Base-by-base conservation (phyloP, 2,888 invertebrate species). In the Drosophila sordidula region DNA sequence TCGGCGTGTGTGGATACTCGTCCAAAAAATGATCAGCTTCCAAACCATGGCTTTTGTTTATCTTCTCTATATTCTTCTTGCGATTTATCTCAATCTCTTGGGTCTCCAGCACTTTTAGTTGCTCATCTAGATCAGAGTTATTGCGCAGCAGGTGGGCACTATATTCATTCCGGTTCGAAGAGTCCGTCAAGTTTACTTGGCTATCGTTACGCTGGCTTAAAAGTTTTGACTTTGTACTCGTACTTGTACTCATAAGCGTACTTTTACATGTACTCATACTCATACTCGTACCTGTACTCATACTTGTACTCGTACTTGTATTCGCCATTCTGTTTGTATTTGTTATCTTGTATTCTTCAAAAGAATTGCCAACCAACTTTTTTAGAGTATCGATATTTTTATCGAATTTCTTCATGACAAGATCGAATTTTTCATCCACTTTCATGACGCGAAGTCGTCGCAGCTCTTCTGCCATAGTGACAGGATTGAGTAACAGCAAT, bases 361-460 rank as follows among this genome's bases (percentile, higher is more conserved):
- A 84, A 0, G 90, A 90, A 57, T 76, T 91, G 0, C 92, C 91
- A 0, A 92, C 87, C 1, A 92, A 70, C 63, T 92, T 92, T 29
- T 92, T 92, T 3, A 92, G 57, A 0, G 91, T 91, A 41, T 89
- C 87, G 32, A 92, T 90, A 70, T 92, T 92, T 51, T 91, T 90
- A 14, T 89, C 87, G 12, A 92, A 82, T 51, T 92, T 92, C 4
- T 77, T 76, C 67, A 91, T 89, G 1, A 92, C 89, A 2, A 80
- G 51, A 34, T 90, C 56, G 5, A 84, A 84, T 5, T 81, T 87
- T 14, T 84, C 64, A 18, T 77, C 75, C 0, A 50, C 32, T 22
- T 64, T 57, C 4, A 54, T n/a, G 3, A 75, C 64, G 0, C 55
- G 38, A 0, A 77, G 59, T 0, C 85, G 69, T 9, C 50, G 70